Percentiles rank a stretch among this genome's conserved stretches.
Evolutionary conservation across 1,140 invertebrate genomes (phyloP).

Genomic region (Vanessa atalanta): DNA sequence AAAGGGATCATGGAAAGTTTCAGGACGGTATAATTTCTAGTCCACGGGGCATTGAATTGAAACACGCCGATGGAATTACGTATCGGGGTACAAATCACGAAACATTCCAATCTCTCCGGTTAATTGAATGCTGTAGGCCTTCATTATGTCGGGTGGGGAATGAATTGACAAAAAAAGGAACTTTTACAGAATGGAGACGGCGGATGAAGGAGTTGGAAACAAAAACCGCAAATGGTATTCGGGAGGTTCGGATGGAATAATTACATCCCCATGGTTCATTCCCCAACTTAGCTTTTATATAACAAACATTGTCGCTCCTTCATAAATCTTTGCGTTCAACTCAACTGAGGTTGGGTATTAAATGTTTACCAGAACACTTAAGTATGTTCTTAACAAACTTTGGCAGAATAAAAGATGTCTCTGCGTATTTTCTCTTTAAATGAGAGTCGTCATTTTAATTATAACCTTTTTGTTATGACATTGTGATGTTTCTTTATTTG

Average conservation of each 20-base stretch:
- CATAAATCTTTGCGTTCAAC: constrained; percentile 54
- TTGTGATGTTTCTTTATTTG: not conserved
- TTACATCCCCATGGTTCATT: constrained; percentile 49
- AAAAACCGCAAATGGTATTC: constrained; percentile 72
- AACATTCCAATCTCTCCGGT: constrained; percentile 72
- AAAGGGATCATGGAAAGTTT: not conserved
- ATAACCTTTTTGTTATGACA: constrained; percentile 10
- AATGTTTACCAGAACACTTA: constrained; percentile 60
- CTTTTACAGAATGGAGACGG: constrained; percentile 61
- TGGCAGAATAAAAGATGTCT: constrained; percentile 49
- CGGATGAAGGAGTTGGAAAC: constrained; percentile 50
- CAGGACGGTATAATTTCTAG: constrained; percentile 5
- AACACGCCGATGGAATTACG: constrained; percentile 64
- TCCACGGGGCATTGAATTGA: constrained; percentile 40
- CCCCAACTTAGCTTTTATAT: constrained; percentile 62
- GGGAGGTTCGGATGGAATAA: constrained; percentile 64
- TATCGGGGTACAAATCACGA: constrained; percentile 64
- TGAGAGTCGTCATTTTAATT: not conserved
- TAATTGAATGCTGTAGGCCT: constrained; percentile 76
- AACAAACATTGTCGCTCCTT: constrained; percentile 49
- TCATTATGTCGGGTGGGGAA: constrained; percentile 60
- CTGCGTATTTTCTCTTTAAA: constrained; percentile 14
- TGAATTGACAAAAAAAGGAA: constrained; percentile 61
- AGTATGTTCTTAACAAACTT: constrained; percentile 60
- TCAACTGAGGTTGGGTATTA: constrained; percentile 50